phyloP scores from a whole-genome alignment of 1,140 invertebrate genomes.

The Archivesica marissinica region DNA sequence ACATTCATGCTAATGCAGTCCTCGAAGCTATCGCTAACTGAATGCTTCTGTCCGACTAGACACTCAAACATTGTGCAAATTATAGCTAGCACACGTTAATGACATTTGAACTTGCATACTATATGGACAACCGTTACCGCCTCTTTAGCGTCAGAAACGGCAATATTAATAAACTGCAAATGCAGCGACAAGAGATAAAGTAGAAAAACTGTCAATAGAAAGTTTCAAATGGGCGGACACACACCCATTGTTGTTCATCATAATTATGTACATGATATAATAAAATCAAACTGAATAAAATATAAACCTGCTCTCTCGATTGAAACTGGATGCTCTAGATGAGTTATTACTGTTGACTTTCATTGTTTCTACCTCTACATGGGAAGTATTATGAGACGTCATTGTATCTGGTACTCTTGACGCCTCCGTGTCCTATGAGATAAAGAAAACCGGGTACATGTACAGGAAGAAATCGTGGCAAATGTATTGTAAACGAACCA shows the following conservation, averaged over 20 bases:
- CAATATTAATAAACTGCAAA: neutral
- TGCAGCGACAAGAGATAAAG: neutral
- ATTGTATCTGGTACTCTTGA: neutral
- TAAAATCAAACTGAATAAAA: neutral
- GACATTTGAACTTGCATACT: too few species aligned
- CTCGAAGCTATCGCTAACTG: too few species aligned
- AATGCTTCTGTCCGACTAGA: too few species aligned
- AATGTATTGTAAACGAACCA: too few species aligned
- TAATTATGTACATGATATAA: neutral
- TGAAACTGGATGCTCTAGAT: slow-evolving; percentile 24
- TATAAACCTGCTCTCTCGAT: slow-evolving; percentile 4
- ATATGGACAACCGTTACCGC: neutral
- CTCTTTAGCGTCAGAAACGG: neutral
- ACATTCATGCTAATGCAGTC: too few species aligned
- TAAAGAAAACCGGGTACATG: too few species aligned
- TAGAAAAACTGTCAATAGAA: neutral
- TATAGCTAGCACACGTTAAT: neutral
- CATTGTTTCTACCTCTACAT: slow-evolving; percentile 26
- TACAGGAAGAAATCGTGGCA: too few species aligned
- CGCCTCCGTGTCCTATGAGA: neutral
- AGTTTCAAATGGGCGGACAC: neutral
- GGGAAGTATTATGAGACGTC: neutral
- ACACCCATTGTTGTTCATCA: neutral
- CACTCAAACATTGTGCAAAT: too few species aligned
- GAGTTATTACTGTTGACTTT: slow-evolving; percentile 18